Conservation (phyloP, 1,140 invertebrate species). For the Trichoplusia ni region DNA sequence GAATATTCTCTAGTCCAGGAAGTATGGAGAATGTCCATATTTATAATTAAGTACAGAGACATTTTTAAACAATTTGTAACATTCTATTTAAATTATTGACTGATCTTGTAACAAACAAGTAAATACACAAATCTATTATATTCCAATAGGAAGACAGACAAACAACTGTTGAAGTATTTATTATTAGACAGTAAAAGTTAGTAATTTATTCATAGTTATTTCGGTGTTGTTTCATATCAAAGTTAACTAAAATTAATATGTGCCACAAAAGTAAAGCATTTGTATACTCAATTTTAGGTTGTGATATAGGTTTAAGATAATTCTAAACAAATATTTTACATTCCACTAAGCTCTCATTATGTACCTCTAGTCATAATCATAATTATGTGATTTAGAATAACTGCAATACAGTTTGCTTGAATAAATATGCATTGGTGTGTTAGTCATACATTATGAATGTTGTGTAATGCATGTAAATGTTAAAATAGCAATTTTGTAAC, state of each 20-base stretch:
- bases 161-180: too few species aligned
- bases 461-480: slow-evolving; percentile 55
- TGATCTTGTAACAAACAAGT: slow-evolving; percentile 19
- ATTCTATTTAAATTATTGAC: background rate
- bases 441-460: slow-evolving; percentile 54
- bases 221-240: background rate
- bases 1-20: slow-evolving; percentile 68
- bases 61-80: too few species aligned
- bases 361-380: slow-evolving; percentile 44
- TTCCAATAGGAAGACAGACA: too few species aligned
- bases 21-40: slow-evolving; percentile 64
- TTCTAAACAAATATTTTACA: slow-evolving; percentile 34
- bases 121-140: background rate
- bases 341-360: slow-evolving; percentile 31
- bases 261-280: slow-evolving; percentile 39
- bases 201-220: too few species aligned
- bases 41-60: slow-evolving; percentile 46
- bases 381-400: slow-evolving; percentile 44
- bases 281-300: slow-evolving; percentile 65
- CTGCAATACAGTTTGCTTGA: slow-evolving; percentile 78
- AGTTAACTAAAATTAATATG: slow-evolving; percentile 31
- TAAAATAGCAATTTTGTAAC: slow-evolving; percentile 53
- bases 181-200: too few species aligned
- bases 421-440: slow-evolving; percentile 38
- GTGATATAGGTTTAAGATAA: slow-evolving; percentile 62